phyloP scores from a whole-genome alignment of 2,797 vertebrate species.

The Gobionotothen gibberifrons region DNA sequence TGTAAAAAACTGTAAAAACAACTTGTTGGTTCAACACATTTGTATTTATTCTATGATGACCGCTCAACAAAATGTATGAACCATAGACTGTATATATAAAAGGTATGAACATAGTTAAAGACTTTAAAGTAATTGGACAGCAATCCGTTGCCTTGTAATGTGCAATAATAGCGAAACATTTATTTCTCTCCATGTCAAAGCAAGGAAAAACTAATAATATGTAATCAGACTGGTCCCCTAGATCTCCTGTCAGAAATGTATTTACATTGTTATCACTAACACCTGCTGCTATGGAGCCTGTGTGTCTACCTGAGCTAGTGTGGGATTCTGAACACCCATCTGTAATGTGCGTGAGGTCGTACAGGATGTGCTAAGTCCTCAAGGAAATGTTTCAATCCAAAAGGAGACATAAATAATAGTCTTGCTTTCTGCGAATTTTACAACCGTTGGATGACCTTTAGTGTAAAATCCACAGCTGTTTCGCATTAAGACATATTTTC shows the following conservation, averaged over 20 bases:
- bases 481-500: neutral
- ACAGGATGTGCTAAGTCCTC: neutral
- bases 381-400: neutral
- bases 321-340: neutral
- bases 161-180: neutral
- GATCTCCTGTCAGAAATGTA: neutral
- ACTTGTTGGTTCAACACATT: neutral
- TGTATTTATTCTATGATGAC: neutral
- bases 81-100: no score
- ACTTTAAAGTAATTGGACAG: neutral
- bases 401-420: neutral
- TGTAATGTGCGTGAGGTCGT: neutral
- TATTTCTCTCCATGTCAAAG: neutral
- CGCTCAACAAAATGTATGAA: neutral
- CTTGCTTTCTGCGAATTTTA: neutral
- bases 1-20: neutral
- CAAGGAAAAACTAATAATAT: neutral
- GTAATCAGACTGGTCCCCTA: neutral
- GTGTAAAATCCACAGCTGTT: constrained; percentile 8
- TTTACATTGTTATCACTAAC: neutral
- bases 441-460: neutral
- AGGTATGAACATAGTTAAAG: neutral
- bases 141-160: neutral
- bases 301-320: neutral
- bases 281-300: neutral